These are phyloP conservation scores for Probaryconus sp. DNA, from an alignment of 1,140 invertebrate species.

Conservation along the genomic window DNA sequence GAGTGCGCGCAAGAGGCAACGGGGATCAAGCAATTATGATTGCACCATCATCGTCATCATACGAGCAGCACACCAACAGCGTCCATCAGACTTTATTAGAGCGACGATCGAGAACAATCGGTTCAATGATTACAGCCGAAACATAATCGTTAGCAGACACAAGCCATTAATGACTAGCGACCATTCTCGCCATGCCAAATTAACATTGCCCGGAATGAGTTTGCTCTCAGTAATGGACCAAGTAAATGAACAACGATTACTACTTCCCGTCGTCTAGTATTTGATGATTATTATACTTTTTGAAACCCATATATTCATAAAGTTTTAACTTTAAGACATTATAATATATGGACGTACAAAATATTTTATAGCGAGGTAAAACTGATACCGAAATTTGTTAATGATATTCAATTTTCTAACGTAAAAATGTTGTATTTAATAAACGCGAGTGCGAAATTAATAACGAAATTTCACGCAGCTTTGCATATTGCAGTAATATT, in stretches of 20 bases:
- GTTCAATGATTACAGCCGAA: constrained; percentile 76
- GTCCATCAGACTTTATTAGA: constrained; percentile 75
- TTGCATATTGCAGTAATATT: constrained; percentile 30
- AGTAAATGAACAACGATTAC: constrained; percentile 45
- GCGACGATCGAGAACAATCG: constrained; percentile 73
- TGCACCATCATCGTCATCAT: constrained; percentile 69
- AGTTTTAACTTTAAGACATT: too few species aligned
- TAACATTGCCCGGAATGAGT: constrained; percentile 62
- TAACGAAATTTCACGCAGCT: too few species aligned
- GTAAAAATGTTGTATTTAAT: too few species aligned
- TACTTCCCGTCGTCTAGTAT: constrained; percentile 38
- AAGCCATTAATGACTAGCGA: constrained; percentile 75
- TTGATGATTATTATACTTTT: too few species aligned
- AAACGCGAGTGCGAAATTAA: too few species aligned
- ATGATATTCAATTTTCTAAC: too few species aligned
- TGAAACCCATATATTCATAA: too few species aligned
- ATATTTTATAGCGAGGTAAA: too few species aligned
- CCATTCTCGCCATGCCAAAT: constrained; percentile 73
- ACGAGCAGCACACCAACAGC: constrained; percentile 57
- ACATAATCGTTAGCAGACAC: constrained; percentile 77
- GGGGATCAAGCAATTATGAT: constrained; percentile 72
- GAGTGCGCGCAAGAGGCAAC: constrained; percentile 38
- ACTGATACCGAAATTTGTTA: too few species aligned
- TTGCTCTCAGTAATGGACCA: constrained; percentile 54
- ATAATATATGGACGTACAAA: too few species aligned